Base-by-base conservation (phyloP, 53 echinoderm and acorn worm genomes). In the Luidia sarsii region DNA sequence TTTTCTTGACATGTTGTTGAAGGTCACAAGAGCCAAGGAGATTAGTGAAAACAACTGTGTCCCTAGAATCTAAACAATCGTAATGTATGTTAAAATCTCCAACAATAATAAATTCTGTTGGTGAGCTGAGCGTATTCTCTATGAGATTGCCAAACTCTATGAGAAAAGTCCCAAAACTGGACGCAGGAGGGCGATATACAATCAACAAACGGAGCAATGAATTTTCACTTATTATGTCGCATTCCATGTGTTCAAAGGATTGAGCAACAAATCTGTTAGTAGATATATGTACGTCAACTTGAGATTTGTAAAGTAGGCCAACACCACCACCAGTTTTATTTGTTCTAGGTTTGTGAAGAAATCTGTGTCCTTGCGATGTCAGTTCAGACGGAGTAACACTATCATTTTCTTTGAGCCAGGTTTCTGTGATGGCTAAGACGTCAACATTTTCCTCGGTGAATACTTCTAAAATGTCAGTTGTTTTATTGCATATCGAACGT, bases 321-420 rank as follows among this genome's bases (percentile, higher is more conserved):
- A 67, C 67, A 30, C 67, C 67, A 46, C 67, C 67, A 25, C 67
- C 67, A 41, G 67, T 23, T 25, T 67, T 41, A 6, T 1, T 67
- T 7, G 11, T 1, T 67, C 48, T 67, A 38, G 45, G 48, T 8
- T 6, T 67, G 48, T 67, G 67, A 20, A 67, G 20, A 38, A 46
- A 67, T 11, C 46, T 67, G 10, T 67, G 67, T 35, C 67, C 67
- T 1, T 67, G 67, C 14, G 36, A 67, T 33, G 67, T 67, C 0
- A 67, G 46, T 41, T 67, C 45, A 43, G 64, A 64, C n/a, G 36
- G 34, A 5, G 64, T 64, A 14, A 64, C 64, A 0, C n/a, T 35
- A 20, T 64, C 64, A 18, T 33, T 34, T 24, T 36, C 14, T 38
- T 64, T 64, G n/a, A 64, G 36, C 64, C 64, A 64, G 2, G 36